Evolutionary conservation across 2,797 vertebrate species (phyloP).

Genomic region (Pipistrellus pipistrellus): DNA sequence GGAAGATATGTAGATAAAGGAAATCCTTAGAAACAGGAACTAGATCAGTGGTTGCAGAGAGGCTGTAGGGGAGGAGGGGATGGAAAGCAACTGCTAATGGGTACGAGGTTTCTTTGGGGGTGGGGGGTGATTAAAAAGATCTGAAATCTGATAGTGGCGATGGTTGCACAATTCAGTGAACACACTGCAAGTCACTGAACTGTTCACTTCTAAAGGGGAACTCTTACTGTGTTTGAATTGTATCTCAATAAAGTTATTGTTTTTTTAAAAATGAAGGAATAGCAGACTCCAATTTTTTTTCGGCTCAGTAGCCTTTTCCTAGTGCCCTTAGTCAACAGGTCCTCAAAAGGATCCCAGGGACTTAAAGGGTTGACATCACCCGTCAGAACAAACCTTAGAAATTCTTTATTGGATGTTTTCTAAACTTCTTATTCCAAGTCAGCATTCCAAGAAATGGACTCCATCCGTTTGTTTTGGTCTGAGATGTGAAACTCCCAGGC

Average conservation of each 20-base stretch:
- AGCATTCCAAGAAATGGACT: conserved; percentile 53
- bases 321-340: neutral
- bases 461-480: conserved; percentile 37
- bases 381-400: conserved; percentile 41
- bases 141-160: conserved; percentile 42
- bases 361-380: neutral
- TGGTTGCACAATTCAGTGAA: conserved; percentile 22
- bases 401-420: conserved; percentile 37
- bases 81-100: neutral
- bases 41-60: neutral
- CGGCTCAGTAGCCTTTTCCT: neutral
- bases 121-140: conserved; percentile 42
- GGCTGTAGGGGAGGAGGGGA: neutral
- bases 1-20: conserved; percentile 36
- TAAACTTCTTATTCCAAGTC: conserved; percentile 58
- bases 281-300: neutral
- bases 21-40: conserved; percentile 65
- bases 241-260: neutral
- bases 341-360: neutral
- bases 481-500: conserved; percentile 25
- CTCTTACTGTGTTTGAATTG: neutral
- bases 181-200: neutral
- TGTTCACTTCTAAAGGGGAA: neutral
- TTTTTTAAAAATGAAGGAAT: conserved; percentile 15
- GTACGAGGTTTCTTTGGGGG: neutral